Base-by-base conservation (phyloP, 2,888 invertebrate species). In the Protodeltote pygarga region DNA sequence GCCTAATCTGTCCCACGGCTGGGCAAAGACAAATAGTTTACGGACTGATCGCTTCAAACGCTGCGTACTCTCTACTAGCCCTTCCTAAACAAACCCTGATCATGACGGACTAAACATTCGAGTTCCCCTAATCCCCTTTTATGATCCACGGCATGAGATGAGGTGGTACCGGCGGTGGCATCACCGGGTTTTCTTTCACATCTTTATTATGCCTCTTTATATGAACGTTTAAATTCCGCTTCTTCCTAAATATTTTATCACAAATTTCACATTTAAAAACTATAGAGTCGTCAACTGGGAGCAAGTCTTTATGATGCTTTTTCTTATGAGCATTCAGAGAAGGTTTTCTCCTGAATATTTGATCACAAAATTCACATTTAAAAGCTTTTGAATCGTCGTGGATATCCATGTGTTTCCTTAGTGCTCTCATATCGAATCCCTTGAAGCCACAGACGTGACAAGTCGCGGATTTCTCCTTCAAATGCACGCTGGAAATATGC, bases 261-360 rank as follows among this genome's bases (percentile, higher is more conserved):
- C 92, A 92, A 33, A 81, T 59, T 1, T 75, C 73, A 52, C 92
- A 92, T 20, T 77, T 71, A 25, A 81, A 88, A 5, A 83, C 81
- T 29, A 49, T 51, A 1, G 20, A 2, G 0, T 39, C 39, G 13
- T 44, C 52, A n/a, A n/a, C n/a, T n/a, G n/a, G n/a, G n/a, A n/a
- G n/a, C n/a, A n/a, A n/a, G n/a, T n/a, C 5, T 3, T 15, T 27
- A n/a, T 5, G 13, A 35, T 61, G 53, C 10, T 27, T 61, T 0
- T 1, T 11, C 24, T 35, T 14, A 27, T 69, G 66, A 20, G 15
- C n/a, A 13, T 25, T 3, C 0, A 44, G 27, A 24, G 28, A 39
- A 11, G 37, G 55, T n/a, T 34, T 37, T 13, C 29, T 39, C 3
- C 29, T 85, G 51, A 91, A 93, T 1, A 76, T 74, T 45, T 86